phyloP scores from a whole-genome alignment of 2,888 invertebrate species.

The Therioaphis trifolii region DNA sequence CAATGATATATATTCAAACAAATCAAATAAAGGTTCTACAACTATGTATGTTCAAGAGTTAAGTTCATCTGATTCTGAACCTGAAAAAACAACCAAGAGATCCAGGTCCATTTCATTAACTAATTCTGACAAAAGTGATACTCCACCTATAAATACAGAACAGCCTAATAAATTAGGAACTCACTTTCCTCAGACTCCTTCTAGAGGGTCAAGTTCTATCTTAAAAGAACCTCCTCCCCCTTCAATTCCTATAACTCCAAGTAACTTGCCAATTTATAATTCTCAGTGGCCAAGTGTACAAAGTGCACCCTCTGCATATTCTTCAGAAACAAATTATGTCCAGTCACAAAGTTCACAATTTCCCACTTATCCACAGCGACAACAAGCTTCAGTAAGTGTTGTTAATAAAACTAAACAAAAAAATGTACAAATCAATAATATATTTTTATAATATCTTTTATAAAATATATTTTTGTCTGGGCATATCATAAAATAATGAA shows the following conservation, averaged over 20 bases:
- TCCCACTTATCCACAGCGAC: constrained; percentile 37
- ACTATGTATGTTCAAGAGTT: constrained; percentile 53
- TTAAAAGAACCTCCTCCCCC: constrained; percentile 57
- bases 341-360: constrained; percentile 46
- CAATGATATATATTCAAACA: too few relatives aligned
- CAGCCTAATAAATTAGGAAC: constrained; percentile 30
- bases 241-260: constrained; percentile 28
- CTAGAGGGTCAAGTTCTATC: background rate
- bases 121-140: constrained; percentile 60
- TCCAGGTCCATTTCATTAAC: constrained; percentile 49
- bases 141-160: constrained; percentile 43
- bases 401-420: too few relatives aligned
- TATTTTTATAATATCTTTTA: too few relatives aligned
- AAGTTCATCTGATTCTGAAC: constrained; percentile 56
- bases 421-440: too few relatives aligned
- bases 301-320: constrained; percentile 43
- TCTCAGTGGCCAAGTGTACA: constrained; percentile 47
- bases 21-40: constrained; percentile 33
- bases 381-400: constrained; percentile 34
- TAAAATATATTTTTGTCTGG: too few relatives aligned
- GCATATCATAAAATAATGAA: too few relatives aligned
- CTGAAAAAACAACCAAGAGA: constrained; percentile 32
- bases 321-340: constrained; percentile 34
- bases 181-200: constrained; percentile 30
- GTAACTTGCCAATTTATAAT: constrained; percentile 29